phyloP scores from a whole-genome alignment of 1,140 invertebrate species.

The Drosophila pseudoananassae region DNA sequence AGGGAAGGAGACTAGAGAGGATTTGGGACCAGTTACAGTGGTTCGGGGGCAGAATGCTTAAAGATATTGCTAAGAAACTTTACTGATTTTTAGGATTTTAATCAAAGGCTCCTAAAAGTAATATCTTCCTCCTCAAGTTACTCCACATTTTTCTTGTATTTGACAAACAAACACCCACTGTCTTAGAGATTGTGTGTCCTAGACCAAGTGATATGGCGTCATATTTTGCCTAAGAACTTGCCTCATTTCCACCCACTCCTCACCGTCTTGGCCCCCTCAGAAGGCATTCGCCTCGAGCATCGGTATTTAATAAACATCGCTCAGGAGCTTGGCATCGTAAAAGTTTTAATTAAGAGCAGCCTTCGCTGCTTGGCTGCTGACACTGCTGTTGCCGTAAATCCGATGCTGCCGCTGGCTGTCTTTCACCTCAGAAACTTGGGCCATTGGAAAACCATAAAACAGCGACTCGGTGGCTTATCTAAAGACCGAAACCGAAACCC shows the following conservation, averaged over 20 bases:
- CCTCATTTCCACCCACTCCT: background rate
- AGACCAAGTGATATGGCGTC: slow-evolving; percentile 55
- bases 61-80: background rate
- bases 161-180: slow-evolving; percentile 14
- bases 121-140: background rate
- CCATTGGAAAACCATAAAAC: slow-evolving; percentile 57
- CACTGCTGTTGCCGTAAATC: slow-evolving; percentile 6
- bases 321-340: slow-evolving; percentile 43
- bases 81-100: too few relatives aligned
- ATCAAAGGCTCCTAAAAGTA: too few relatives aligned
- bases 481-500: slow-evolving; percentile 17
- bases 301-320: slow-evolving; percentile 73
- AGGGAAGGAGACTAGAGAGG: background rate
- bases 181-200: slow-evolving; percentile 2
- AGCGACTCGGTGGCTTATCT: slow-evolving; percentile 57
- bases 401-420: slow-evolving; percentile 10
- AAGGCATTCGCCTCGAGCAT: slow-evolving; percentile 55
- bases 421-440: slow-evolving; percentile 32
- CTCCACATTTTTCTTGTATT: background rate
- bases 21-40: background rate
- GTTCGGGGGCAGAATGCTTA: background rate
- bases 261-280: background rate
- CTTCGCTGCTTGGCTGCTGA: slow-evolving; percentile 4
- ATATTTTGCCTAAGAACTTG: slow-evolving; percentile 22
- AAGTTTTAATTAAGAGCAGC: slow-evolving; percentile 75